These are phyloP conservation scores for Limnephilus auricula DNA, from an alignment of 2,888 invertebrate species.

Conservation along the genomic window DNA sequence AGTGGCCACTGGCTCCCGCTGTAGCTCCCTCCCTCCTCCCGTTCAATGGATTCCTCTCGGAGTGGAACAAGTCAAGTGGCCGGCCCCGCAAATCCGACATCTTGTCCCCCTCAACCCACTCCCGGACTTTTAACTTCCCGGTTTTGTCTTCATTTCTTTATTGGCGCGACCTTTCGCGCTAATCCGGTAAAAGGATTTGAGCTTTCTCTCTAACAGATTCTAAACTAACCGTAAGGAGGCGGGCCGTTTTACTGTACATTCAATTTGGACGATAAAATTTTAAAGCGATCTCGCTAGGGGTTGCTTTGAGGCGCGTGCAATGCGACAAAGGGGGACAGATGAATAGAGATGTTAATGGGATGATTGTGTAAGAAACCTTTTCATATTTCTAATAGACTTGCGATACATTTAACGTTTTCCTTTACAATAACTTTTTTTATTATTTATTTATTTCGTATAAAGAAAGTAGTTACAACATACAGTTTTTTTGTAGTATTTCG, in stretches of 20 bases:
- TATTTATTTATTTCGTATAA: no score
- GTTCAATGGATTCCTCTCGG: slow-evolving; percentile 39
- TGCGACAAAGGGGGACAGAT: background rate
- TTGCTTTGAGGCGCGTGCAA: background rate
- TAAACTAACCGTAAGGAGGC: background rate
- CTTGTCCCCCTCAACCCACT: slow-evolving; percentile 13
- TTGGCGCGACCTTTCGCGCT: background rate
- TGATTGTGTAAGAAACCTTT: background rate
- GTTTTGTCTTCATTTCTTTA: slow-evolving; percentile 19
- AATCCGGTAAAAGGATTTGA: slow-evolving; percentile 10
- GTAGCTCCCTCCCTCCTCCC: slow-evolving; percentile 34
- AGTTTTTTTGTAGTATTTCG: no score
- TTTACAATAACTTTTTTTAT: background rate
- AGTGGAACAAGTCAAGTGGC: slow-evolving; percentile 19
- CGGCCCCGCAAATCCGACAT: slow-evolving; percentile 30
- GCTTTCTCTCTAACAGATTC: background rate
- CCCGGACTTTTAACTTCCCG: background rate
- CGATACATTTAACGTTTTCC: background rate
- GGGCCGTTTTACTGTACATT: background rate
- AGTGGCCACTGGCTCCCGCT: slow-evolving; percentile 56
- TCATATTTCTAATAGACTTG: background rate
- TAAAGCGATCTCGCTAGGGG: background rate
- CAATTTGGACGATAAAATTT: background rate
- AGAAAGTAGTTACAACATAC: no score
- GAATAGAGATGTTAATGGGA: background rate